These are phyloP conservation scores for Tholera decimalis DNA, from an alignment of 2,888 invertebrate genomes.

Conservation along the genomic window DNA sequence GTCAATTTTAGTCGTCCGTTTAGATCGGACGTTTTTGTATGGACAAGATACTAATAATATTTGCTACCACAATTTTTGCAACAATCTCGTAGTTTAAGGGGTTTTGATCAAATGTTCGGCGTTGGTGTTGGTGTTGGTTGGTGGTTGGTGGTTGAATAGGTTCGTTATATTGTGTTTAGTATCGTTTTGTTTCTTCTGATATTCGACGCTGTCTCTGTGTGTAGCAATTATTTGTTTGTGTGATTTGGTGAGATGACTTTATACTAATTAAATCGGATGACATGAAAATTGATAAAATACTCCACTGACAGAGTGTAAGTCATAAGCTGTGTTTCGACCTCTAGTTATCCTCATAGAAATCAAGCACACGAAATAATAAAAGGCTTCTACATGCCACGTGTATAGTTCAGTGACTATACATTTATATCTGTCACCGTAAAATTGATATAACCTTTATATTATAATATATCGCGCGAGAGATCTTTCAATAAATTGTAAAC, in stretches of 20 bases:
- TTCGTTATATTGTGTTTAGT: constrained; percentile 74
- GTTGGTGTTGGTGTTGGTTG: constrained; percentile 70
- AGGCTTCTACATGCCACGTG: not conserved
- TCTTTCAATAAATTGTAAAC: too few species aligned
- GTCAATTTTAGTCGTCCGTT: constrained; percentile 88
- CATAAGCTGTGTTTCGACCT: not conserved
- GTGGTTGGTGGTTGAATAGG: constrained; percentile 73
- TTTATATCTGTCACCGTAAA: too few species aligned
- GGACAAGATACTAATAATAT: constrained; percentile 72
- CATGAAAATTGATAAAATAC: not conserved
- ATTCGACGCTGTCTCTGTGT: constrained; percentile 58
- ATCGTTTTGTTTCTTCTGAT: constrained; percentile 57
- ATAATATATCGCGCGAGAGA: too few species aligned
- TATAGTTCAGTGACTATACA: not conserved
- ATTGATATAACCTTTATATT: too few species aligned
- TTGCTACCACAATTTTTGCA: constrained; percentile 89
- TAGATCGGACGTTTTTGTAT: constrained; percentile 83
- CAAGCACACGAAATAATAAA: not conserved
- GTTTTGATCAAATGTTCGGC: constrained; percentile 83
- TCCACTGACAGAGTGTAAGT: not conserved
- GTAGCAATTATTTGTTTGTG: constrained; percentile 45
- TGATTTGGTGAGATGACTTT: constrained; percentile 18
- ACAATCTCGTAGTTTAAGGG: constrained; percentile 80
- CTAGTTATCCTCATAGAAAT: not conserved
- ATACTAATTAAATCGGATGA: not conserved